Evolutionary conservation across 2,113 vertebrate species (phyloP), one percentile per base, ranked within the genome.

Genomic region (Mastomys natalensis): DNA sequence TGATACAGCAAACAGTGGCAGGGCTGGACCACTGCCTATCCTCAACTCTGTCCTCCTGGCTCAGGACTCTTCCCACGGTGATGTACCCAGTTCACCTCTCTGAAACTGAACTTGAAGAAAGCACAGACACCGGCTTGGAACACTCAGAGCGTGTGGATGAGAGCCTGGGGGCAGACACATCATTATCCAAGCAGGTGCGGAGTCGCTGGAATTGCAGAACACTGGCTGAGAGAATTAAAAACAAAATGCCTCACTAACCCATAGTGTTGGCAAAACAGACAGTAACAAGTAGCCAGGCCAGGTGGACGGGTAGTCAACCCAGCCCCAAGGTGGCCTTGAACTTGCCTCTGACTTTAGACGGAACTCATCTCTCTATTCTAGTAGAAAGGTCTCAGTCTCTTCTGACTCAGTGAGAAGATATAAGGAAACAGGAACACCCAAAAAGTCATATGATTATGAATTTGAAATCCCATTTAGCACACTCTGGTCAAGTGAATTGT

Each of bases 381-480:
- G 53, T 16, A 76, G 64, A 80, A 88, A 77, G 82, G 5, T 74
- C 87, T 94, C 4, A 1, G 12, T 82, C 45, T 91, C 43, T 64
- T 68, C 73, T 91, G 66, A 93, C 45, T 73, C 51, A 29, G 8
- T n/a, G 24, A 80, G 34, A 94, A 66, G 53, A 51, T 51, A 37
- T 74, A 91, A 77, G 73, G 5, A 94, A 87, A 84, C 43, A 66
- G 68, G 73, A 91, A 81, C 2, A 4, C 58, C 85, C 66, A 73
- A 55, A 87, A 53, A 76, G 45, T 90, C 58, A 48, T 93, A 72
- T 95, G 92, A 90, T 89, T 94, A 94, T 97, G 94, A 76, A 93
- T 87, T 89, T 96, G 90, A 93, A 97, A 97, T 60, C 21, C n/a
- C 93, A 26, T 51, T 93, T 89, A 90, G 85, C 80, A 94, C 60